phyloP scores from a whole-genome alignment of 2,113 vertebrate species.

The Nerophis lumbriciformis region DNA sequence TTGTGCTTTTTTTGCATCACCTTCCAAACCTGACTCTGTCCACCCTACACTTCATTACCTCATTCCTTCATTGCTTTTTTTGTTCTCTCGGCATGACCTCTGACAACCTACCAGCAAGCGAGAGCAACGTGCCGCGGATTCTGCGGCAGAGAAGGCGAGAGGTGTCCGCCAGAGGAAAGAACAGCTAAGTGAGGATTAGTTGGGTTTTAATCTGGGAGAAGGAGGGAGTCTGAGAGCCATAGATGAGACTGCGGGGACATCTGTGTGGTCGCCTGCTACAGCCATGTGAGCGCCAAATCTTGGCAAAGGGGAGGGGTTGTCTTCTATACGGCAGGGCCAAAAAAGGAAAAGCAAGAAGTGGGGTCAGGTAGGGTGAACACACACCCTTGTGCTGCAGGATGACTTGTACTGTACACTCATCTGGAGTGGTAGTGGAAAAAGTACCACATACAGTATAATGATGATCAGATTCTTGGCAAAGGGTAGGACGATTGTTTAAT shows the following conservation, averaged over 20 bases:
- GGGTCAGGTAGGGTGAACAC: slow-evolving; percentile 25
- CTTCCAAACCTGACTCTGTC: slow-evolving; percentile 2
- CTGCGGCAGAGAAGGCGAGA: slow-evolving; percentile 20
- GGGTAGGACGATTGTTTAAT: not conserved
- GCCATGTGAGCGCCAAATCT: slow-evolving; percentile 50
- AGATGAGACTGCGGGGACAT: slow-evolving; percentile 43
- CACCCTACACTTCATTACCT: slow-evolving; percentile 2
- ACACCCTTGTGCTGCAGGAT: not conserved
- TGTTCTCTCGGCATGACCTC: slow-evolving; percentile 22
- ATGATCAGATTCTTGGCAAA: no score
- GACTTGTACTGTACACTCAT: not conserved
- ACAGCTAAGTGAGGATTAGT: slow-evolving; percentile 69
- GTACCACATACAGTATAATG: no score
- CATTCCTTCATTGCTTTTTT: slow-evolving; percentile 16
- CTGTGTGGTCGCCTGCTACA: slow-evolving; percentile 40
- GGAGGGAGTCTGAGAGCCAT: slow-evolving; percentile 43
- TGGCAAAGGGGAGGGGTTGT: slow-evolving; percentile 2
- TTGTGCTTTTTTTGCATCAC: not conserved
- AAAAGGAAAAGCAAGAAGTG: slow-evolving; percentile 46
- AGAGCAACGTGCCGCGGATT: slow-evolving; percentile 34
- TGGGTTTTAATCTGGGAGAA: slow-evolving; percentile 53
- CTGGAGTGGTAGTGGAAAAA: not conserved
- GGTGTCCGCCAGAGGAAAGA: slow-evolving; percentile 56
- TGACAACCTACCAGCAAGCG: not conserved
- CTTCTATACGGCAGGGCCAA: slow-evolving; percentile 28